Evolutionary conservation across 2,888 invertebrate species (phyloP), one percentile per base, ranked within the genome.

Genomic region (Polydesmus complanatus): DNA sequence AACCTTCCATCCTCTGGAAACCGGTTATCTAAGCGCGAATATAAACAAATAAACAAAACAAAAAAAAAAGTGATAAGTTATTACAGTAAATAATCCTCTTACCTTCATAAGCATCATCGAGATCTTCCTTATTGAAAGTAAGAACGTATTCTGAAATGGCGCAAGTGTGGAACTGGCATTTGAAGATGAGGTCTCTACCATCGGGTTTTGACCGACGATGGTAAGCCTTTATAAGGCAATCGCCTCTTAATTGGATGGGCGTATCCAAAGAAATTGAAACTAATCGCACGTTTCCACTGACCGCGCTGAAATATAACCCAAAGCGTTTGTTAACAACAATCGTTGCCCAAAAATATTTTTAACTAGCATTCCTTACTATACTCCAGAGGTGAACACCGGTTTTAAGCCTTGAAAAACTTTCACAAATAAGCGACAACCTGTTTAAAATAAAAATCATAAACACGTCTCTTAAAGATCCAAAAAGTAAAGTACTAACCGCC

Each of bases 151-250:
- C 86, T 54, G 87, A 81, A 66, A 93, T 85, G 59, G 92, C 91
- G 77, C 93, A 93, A 2, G 94, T 93, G 79, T 94, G 93, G 78
- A 94, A 92, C 82, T 94, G 88, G 73, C 86, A 85, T 56, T 86
- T 83, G 78, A 89, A 90, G 67, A 90, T 81, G n/a, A 86, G 80
- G 68, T 84, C 84, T 51, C 81, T 77, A 54, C 65, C 66, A n/a
- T 65, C 62, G 11, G 68, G 68, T 8, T 65, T 62, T 48, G 60
- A 61, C 37, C 67, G 76, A 70, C 88, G 80, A 69, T 89, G 84
- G 79, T 91, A 93, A 73, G 92, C 92, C 74, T 92, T 91, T 69
- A 94, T 83, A 64, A 93, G 79, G 67, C 94, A 86, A 76, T 94
- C 94, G 18, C 94, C 93, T 58, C 91, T 81, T 19, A 94, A 78